Percentiles rank a stretch among this genome's conserved stretches.
Conservation (phyloP, 2,113 vertebrate species). For the Eidolon helvum region DNA sequence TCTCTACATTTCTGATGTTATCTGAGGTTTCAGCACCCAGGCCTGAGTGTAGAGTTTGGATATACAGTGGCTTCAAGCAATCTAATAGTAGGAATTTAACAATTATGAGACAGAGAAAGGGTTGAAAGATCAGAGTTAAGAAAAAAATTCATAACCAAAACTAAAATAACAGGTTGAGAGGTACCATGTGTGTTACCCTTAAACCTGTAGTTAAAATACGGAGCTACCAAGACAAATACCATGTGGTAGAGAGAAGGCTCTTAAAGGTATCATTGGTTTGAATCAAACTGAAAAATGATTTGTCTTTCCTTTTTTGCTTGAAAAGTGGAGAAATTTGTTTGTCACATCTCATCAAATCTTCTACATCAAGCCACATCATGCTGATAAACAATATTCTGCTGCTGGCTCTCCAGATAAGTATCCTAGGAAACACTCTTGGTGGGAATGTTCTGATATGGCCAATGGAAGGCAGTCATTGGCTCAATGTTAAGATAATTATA, state of each 20-base stretch:
- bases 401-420: constrained; percentile 75
- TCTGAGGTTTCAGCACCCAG: neutral
- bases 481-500: constrained; percentile 84
- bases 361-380: neutral
- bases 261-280: neutral
- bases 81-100: neutral
- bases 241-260: neutral
- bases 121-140: neutral
- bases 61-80: neutral
- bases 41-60: neutral
- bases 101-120: neutral
- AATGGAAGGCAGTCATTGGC: constrained; percentile 88
- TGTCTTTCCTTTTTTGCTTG: neutral
- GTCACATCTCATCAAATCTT: neutral
- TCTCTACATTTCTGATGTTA: neutral
- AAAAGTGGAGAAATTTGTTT: neutral
- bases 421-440: constrained; percentile 70
- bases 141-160: neutral
- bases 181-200: neutral
- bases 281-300: neutral
- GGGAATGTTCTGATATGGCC: constrained; percentile 88
- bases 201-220: neutral
- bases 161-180: neutral
- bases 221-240: neutral
- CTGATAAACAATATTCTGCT: constrained; percentile 69